phyloP scores from a whole-genome alignment of 2,113 vertebrate species.

The Callocephalon fimbriatum region DNA sequence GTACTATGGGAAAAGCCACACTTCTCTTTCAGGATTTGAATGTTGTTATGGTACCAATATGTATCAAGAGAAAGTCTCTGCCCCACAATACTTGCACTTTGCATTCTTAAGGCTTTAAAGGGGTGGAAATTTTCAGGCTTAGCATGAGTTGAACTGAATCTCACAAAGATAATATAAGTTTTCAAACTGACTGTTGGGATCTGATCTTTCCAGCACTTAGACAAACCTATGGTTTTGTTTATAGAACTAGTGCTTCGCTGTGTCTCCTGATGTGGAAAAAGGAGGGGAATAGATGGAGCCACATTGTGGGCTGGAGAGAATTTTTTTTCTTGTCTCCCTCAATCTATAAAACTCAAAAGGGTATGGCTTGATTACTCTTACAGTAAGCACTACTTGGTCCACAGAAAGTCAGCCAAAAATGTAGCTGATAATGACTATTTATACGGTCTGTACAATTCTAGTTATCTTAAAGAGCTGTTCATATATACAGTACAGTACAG shows the following conservation, averaged over 20 bases:
- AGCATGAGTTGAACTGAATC: not conserved
- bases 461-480: slow-evolving; percentile 70
- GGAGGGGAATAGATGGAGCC: slow-evolving; percentile 16
- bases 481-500: slow-evolving; percentile 58
- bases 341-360: slow-evolving; percentile 53
- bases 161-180: not conserved
- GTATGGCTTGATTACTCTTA: slow-evolving; percentile 50
- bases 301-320: not conserved
- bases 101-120: not conserved
- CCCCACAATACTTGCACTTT: not conserved
- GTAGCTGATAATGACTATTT: slow-evolving; percentile 69
- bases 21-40: not conserved
- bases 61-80: not conserved
- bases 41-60: not conserved
- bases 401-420: slow-evolving; percentile 59
- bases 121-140: not conserved
- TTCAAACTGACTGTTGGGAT: not conserved
- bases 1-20: not conserved
- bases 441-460: slow-evolving; percentile 50
- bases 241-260: not conserved
- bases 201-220: slow-evolving; percentile 1
- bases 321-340: slow-evolving; percentile 18
- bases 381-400: slow-evolving; percentile 46
- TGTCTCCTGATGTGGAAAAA: not conserved
- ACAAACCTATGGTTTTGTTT: slow-evolving; percentile 28